Percentiles rank a stretch among this genome's conserved stretches.
Evolutionary conservation across 2,888 invertebrate species (phyloP).

Genomic region (Embidobia sp.): DNA sequence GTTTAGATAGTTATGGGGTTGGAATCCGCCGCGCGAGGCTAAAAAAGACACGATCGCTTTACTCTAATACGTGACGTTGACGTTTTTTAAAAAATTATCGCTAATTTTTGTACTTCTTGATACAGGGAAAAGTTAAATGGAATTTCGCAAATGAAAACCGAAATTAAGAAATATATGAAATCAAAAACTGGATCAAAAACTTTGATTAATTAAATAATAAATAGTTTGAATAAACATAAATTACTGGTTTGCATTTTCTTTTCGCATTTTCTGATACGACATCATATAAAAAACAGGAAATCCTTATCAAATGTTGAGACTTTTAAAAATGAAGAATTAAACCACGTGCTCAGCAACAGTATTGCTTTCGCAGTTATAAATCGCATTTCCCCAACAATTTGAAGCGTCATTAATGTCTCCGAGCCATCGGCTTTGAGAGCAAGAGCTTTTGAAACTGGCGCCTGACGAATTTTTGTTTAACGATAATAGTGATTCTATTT

Average conservation of each 20-base stretch:
- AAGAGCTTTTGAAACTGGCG: background rate
- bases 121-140: background rate
- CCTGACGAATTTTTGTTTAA: conserved; percentile 15
- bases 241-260: background rate
- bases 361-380: conserved; percentile 8
- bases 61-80: conserved; percentile 4
- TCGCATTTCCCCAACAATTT: conserved; percentile 17
- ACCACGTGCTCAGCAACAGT: background rate
- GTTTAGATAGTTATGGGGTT: conserved; percentile 36
- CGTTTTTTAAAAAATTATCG: conserved; percentile 9
- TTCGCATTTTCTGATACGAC: no score
- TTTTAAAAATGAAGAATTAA: conserved; percentile 8
- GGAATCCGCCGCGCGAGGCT: conserved; percentile 15
- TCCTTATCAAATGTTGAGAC: conserved; percentile 6
- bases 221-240: background rate
- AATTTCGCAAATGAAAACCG: no score
- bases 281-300: no score
- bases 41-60: conserved; percentile 28
- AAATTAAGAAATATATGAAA: background rate
- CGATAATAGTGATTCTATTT: background rate
- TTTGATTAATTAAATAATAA: background rate
- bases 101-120: conserved; percentile 1
- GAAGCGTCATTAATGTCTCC: conserved; percentile 30
- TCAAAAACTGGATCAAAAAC: no score
- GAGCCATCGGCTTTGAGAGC: conserved; percentile 14